Evolutionary conservation across 2,797 vertebrate genomes (phyloP).

Genomic region (Tenualosa ilisha): DNA sequence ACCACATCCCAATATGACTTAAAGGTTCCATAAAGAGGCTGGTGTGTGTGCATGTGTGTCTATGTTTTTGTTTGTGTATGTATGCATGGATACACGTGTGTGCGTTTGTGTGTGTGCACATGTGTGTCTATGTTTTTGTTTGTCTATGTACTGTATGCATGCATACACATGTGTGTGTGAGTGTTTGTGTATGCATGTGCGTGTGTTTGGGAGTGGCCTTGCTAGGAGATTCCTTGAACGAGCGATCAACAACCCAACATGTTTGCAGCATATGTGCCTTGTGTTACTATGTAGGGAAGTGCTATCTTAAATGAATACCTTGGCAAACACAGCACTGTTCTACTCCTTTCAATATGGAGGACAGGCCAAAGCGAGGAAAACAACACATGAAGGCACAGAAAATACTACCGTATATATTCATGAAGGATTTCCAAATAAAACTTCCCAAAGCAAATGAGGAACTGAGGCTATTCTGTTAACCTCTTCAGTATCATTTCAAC

Average conservation of each 20-base stretch:
- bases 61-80: conserved; percentile 7
- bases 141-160: neutral
- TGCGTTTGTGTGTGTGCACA: neutral
- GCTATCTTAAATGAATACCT: neutral
- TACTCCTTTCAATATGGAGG: neutral
- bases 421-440: neutral
- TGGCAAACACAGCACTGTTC: neutral
- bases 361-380: neutral
- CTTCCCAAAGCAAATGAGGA: too few relatives aligned
- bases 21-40: neutral
- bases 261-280: conserved; percentile 14
- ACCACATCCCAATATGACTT: neutral
- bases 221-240: neutral
- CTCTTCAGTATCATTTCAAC: too few relatives aligned
- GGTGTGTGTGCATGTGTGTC: neutral
- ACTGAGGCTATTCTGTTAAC: too few relatives aligned
- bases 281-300: neutral
- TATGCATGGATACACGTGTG: neutral
- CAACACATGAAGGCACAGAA: neutral
- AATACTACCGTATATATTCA: neutral
- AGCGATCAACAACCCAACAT: neutral
- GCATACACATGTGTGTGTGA: neutral
- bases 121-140: neutral
- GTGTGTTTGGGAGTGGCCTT: neutral
- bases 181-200: conserved; percentile 17